phyloP scores from a whole-genome alignment of 2,113 vertebrate genomes.

The Carassius gibelio region DNA sequence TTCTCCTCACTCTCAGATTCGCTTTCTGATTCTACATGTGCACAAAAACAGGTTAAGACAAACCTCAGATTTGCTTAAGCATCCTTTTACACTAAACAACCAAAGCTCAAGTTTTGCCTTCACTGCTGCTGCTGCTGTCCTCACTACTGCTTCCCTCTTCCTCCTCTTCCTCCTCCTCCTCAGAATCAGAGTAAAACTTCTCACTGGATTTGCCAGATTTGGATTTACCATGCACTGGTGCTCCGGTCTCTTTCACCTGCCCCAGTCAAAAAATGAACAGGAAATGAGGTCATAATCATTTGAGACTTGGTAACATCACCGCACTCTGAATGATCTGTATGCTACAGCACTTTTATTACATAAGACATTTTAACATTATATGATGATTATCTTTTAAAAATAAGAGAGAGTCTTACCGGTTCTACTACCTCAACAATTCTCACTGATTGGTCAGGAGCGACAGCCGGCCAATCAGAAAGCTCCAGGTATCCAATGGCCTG shows the following conservation, averaged over 20 bases:
- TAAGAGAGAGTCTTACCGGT: constrained; percentile 73
- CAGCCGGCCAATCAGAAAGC: constrained; percentile 90
- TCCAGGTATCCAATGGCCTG: constrained; percentile 90
- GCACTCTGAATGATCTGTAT: not conserved
- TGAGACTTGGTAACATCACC: not conserved
- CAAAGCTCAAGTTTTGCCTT: constrained; percentile 6
- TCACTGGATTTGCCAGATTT: constrained; percentile 80
- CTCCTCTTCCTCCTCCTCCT: constrained; percentile 80
- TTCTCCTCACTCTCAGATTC: constrained; percentile 76
- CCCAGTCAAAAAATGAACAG: not conserved
- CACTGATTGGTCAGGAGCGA: constrained; percentile 89
- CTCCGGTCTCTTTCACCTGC: constrained; percentile 82
- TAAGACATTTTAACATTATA: not conserved
- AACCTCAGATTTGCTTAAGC: not conserved
- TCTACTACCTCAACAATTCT: constrained; percentile 90
- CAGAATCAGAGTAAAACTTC: constrained; percentile 91
- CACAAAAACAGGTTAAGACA: not conserved
- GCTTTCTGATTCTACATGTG: constrained; percentile 73
- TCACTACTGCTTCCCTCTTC: constrained; percentile 68
- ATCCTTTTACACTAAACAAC: not conserved
- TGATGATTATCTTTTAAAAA: not conserved
- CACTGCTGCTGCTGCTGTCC: constrained; percentile 57
- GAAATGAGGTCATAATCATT: constrained; percentile 12
- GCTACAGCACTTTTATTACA: not conserved
- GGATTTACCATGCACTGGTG: constrained; percentile 72